phyloP scores from a whole-genome alignment of 2,888 invertebrate genomes.

The Autographa gamma region DNA sequence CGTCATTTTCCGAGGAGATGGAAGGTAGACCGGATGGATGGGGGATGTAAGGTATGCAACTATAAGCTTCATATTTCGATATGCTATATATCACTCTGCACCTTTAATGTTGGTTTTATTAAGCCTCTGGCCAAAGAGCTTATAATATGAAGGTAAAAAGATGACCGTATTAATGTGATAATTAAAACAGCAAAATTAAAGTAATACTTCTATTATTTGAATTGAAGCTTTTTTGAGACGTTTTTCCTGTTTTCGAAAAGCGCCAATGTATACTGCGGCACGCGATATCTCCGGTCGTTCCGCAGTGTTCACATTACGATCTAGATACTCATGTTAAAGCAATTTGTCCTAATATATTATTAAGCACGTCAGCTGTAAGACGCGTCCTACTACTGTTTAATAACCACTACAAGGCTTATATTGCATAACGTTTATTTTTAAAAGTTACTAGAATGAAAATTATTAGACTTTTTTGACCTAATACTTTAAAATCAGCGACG shows the following conservation, averaged over 20 bases:
- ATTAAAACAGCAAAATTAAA: too few species aligned
- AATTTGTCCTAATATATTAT: constrained; percentile 51
- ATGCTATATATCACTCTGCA: too few species aligned
- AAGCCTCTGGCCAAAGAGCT: too few species aligned
- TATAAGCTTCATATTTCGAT: too few species aligned
- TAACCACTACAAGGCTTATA: not conserved
- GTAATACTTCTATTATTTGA: not conserved
- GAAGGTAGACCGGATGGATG: too few species aligned
- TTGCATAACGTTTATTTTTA: not conserved
- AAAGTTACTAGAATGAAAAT: not conserved
- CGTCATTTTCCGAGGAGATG: too few species aligned
- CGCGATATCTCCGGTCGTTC: not conserved
- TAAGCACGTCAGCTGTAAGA: constrained; percentile 14
- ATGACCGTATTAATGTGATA: too few species aligned
- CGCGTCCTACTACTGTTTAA: constrained; percentile 11
- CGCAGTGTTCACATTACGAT: not conserved
- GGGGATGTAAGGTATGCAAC: too few species aligned
- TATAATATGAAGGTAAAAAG: too few species aligned
- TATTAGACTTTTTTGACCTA: too few species aligned
- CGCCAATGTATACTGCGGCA: constrained; percentile 26
- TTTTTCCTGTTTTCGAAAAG: not conserved
- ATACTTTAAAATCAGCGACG: too few species aligned
- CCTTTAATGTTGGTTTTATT: too few species aligned
- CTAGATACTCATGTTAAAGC: constrained; percentile 20
- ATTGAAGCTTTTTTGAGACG: not conserved